Base-by-base conservation (phyloP, 2,888 invertebrate genomes). In the Plebejus argus region DNA sequence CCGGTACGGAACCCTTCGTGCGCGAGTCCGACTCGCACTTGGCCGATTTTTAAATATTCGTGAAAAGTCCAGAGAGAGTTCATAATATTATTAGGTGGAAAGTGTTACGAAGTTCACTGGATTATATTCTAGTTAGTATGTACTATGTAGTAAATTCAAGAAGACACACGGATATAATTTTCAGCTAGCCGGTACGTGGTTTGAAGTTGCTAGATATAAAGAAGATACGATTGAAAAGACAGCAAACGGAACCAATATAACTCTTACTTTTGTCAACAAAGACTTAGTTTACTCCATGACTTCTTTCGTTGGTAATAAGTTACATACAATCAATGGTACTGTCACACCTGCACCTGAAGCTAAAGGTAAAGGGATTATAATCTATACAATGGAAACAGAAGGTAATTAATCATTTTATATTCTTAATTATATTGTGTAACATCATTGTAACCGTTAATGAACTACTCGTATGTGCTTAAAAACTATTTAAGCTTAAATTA, bases 111-210 rank as follows among this genome's bases (percentile, higher is more conserved):
- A 35, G 35, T 35, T 39, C 10, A 10, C 39, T 0, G 39, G 39
- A 39, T 39, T 0, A 39, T 39, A n/a, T n/a, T n/a, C 39, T 39
- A 39, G 39, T 39, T 39, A 39, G 39, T 39, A 10, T 45, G 45
- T 45, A 45, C n/a, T n/a, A n/a, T n/a, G n/a, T n/a, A n/a, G n/a
- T n/a, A 12, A 10, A 45, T n/a, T 70, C 10, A n/a, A 70, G 33
- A 70, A 70, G 45, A 56, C 76, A 77, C n/a, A 79, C 20, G 3
- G 49, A 39, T 18, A 77, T 77, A 18, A 76, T 15, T 56, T 18
- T 56, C 5, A 56, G 53, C 4, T 56, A 18, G 15, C 53, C 18
- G 66, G 66, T 1, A 66, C 66, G 4, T 66, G 23, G 66, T 66
- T 12, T 70, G 33, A 70, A 70, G 33, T 70, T 7, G 70, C 70